phyloP scores from a whole-genome alignment of 2,797 vertebrate species.

The Spatula clypeata region DNA sequence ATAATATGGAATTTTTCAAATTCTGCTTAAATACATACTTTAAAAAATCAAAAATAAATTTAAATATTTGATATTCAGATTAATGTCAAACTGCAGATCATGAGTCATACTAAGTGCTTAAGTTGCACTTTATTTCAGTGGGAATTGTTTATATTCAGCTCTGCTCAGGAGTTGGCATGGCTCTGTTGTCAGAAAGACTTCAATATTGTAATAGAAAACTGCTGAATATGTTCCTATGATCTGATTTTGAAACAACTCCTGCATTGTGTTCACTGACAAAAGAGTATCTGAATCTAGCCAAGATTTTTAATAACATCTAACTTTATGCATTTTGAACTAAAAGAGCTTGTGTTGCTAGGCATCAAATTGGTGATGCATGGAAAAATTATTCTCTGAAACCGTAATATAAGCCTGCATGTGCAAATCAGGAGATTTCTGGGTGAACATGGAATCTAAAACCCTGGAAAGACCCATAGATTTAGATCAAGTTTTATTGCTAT shows the following conservation, averaged over 20 bases:
- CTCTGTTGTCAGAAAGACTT: conserved; percentile 34
- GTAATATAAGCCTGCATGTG: conserved; percentile 37
- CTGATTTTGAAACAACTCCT: conserved; percentile 65
- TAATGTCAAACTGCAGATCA: not conserved
- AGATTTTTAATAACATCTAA: conserved; percentile 69
- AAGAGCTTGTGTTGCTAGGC: conserved; percentile 78
- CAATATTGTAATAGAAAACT: conserved; percentile 51
- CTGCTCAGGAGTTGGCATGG: not conserved
- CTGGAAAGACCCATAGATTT: not conserved
- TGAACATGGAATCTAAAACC: not conserved
- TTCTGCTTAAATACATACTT: not conserved
- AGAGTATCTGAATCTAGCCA: conserved; percentile 58
- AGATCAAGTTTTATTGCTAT: not conserved
- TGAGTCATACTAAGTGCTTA: not conserved
- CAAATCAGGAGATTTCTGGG: conserved; percentile 44
- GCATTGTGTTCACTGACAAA: conserved; percentile 64
- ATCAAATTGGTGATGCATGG: conserved; percentile 67
- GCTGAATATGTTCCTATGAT: conserved; percentile 43
- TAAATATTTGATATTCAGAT: not conserved
- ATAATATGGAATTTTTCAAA: not conserved
- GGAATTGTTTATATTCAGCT: not conserved
- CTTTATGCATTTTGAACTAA: conserved; percentile 68
- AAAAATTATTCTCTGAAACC: conserved; percentile 63
- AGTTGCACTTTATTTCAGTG: not conserved
- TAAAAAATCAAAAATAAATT: not conserved